A percentile compares a stretch with the other conserved stretches of the same genome.
phyloP scores from a whole-genome alignment of 2,888 invertebrate genomes.

The Tolmerus cingulatus region DNA sequence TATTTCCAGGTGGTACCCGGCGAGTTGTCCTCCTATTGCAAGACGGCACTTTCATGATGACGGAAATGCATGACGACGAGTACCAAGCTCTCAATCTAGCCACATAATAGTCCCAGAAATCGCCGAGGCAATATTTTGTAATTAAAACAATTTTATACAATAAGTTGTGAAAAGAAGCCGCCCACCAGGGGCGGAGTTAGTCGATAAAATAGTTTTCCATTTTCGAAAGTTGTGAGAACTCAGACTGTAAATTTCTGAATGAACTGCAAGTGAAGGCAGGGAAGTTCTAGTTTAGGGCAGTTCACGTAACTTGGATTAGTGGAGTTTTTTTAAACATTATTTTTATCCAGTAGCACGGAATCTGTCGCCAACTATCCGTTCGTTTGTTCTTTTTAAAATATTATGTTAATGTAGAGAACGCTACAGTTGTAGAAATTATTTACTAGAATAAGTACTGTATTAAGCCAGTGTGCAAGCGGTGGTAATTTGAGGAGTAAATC shows the following conservation, averaged over 20 bases:
- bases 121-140: neutral
- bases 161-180: neutral
- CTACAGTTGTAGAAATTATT: neutral
- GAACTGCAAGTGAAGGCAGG: neutral
- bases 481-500: neutral
- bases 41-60: slow-evolving; percentile 86
- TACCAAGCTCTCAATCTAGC: slow-evolving; percentile 64
- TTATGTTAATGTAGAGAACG: neutral
- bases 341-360: neutral
- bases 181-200: neutral
- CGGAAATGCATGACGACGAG: slow-evolving; percentile 86
- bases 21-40: slow-evolving; percentile 84
- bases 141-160: neutral
- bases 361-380: neutral
- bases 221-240: neutral
- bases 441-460: neutral
- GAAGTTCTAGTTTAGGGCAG: neutral
- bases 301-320: neutral
- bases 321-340: neutral
- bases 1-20: slow-evolving; percentile 76
- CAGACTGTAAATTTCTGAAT: neutral
- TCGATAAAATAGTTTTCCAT: neutral
- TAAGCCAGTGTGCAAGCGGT: neutral
- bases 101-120: slow-evolving; percentile 54
- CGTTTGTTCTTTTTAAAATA: neutral